Conservation (phyloP, 2,888 invertebrate genomes). For the Julus scandinavius region DNA sequence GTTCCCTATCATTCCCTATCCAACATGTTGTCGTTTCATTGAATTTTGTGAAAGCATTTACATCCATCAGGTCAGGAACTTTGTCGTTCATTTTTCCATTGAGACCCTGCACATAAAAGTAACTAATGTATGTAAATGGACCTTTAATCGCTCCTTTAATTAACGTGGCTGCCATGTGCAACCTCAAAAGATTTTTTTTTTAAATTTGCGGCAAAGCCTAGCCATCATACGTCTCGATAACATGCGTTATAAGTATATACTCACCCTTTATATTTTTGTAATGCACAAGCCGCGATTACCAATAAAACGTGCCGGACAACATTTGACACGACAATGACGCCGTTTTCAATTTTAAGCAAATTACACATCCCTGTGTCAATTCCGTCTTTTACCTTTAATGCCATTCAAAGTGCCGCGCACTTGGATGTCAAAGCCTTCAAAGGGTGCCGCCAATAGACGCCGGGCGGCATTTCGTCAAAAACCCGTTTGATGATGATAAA, state of each 20-base stretch:
- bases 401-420: conserved; percentile 22
- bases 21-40: too few species aligned
- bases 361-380: conserved; percentile 33
- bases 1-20: too few species aligned
- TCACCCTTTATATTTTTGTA: background rate
- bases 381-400: conserved; percentile 33
- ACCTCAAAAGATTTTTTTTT: background rate
- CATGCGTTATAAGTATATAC: background rate
- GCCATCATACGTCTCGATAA: background rate
- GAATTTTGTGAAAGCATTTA: too few species aligned
- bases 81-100: background rate
- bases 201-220: background rate
- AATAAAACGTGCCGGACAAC: conserved; percentile 21
- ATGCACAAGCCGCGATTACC: background rate
- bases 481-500: background rate
- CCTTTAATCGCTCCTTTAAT: too few species aligned
- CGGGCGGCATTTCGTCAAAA: conserved; percentile 27
- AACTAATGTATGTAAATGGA: too few species aligned
- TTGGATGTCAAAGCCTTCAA: conserved; percentile 19
- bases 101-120: background rate
- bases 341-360: conserved; percentile 33
- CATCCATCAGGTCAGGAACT: too few species aligned
- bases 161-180: background rate
- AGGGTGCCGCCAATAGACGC: conserved; percentile 14
- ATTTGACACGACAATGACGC: conserved; percentile 27